These are phyloP conservation scores for Micropoecilia bifurca DNA, from an alignment of 2,797 vertebrate genomes.

Conservation along the genomic window DNA sequence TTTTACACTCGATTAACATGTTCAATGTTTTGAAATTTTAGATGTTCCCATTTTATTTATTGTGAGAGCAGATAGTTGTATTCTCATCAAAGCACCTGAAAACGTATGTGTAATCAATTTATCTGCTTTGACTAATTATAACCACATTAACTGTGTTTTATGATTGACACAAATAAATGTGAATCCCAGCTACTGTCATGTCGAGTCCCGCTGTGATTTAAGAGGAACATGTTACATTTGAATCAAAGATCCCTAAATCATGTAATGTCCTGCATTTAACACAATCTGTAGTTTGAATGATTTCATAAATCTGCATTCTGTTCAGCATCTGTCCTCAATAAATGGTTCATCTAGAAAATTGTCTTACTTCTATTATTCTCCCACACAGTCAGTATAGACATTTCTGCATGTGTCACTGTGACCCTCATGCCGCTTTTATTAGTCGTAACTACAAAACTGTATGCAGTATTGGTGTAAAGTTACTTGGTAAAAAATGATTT, in stretches of 20 bases:
- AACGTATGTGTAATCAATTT: slow-evolving; percentile 12
- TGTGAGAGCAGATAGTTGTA: background rate
- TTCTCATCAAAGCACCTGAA: background rate
- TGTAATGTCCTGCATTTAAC: slow-evolving; percentile 39
- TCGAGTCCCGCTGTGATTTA: slow-evolving; percentile 58
- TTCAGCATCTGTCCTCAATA: slow-evolving; percentile 65
- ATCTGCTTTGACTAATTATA: slow-evolving; percentile 9
- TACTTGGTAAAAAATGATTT: background rate
- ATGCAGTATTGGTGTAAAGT: background rate
- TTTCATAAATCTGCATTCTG: slow-evolving; percentile 32
- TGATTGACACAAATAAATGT: slow-evolving; percentile 60
- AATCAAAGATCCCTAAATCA: slow-evolving; percentile 23
- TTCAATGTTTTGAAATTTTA: slow-evolving; percentile 19
- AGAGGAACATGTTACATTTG: slow-evolving; percentile 31
- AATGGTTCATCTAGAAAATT: slow-evolving; percentile 55
- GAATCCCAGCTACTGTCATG: slow-evolving; percentile 32
- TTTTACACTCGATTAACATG: slow-evolving; percentile 14
- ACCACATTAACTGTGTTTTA: slow-evolving; percentile 14
- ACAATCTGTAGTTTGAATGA: slow-evolving; percentile 31
- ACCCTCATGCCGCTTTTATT: background rate
- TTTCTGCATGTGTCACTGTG: background rate
- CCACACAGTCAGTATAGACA: background rate
- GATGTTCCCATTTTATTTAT: background rate
- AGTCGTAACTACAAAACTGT: background rate
- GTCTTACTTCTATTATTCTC: slow-evolving; percentile 20